These are phyloP conservation scores for Papilio machaon DNA, from an alignment of 1,140 invertebrate species.

Conservation along the genomic window DNA sequence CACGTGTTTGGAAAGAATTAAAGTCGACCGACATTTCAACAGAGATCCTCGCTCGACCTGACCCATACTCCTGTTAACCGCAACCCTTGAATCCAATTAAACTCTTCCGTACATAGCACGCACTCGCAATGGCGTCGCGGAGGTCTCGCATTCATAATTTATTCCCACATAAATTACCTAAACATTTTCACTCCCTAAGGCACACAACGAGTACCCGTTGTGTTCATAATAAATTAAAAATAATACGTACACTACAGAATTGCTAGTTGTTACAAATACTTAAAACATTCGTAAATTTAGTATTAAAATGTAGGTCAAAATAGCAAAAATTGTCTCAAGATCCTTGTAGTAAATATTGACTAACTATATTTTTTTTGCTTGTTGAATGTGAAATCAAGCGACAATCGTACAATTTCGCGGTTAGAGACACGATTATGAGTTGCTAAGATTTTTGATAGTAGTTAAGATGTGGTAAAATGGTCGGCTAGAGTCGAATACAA, in stretches of 20 bases:
- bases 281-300: not conserved
- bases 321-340: not conserved
- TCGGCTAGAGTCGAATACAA: not conserved
- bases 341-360: not conserved
- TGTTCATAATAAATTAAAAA: conserved; percentile 27
- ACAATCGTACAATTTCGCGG: not conserved
- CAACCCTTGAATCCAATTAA: conserved; percentile 65
- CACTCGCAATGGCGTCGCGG: conserved; percentile 40
- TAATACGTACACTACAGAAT: conserved; percentile 22
- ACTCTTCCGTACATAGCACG: conserved; percentile 60
- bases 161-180: conserved; percentile 65
- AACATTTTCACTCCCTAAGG: conserved; percentile 55
- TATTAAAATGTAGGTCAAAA: not conserved
- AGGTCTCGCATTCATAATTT: conserved; percentile 60
- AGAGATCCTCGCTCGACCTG: conserved; percentile 46
- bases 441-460: not conserved
- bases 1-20: conserved; percentile 42
- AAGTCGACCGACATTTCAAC: conserved; percentile 53
- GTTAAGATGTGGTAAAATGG: not conserved
- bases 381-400: not conserved
- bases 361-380: not conserved
- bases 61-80: conserved; percentile 61
- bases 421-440: not conserved
- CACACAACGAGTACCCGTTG: conserved; percentile 22
- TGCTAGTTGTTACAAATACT: not conserved